Conservation (phyloP, 2,797 vertebrate genomes). For the Rhabdophis nuchalis region DNA sequence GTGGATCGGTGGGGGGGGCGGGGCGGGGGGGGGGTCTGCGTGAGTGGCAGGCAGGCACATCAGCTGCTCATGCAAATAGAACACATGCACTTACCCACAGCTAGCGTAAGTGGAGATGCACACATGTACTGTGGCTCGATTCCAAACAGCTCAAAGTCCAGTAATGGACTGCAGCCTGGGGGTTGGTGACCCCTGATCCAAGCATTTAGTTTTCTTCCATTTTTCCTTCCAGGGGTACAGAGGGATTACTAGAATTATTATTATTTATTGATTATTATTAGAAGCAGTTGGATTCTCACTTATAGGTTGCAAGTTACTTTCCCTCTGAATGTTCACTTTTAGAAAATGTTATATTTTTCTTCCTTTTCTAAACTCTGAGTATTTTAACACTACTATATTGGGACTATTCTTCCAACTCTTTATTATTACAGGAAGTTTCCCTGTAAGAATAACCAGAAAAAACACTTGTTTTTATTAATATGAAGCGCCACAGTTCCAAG, state of each 20-base stretch:
- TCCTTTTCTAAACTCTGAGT: background rate
- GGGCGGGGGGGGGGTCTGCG: too few species aligned
- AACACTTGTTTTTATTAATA: background rate
- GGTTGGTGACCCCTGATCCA: background rate
- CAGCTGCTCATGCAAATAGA: background rate
- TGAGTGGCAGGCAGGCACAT: too few species aligned
- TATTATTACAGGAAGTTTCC: background rate
- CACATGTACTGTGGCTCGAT: fast-evolving
- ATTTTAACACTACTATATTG: background rate
- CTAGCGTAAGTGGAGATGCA: background rate
- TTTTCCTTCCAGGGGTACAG: background rate
- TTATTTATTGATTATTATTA: too few species aligned
- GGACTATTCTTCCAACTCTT: background rate
- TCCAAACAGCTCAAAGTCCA: background rate
- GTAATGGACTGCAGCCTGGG: background rate
- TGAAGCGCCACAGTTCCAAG: background rate
- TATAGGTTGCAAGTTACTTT: background rate
- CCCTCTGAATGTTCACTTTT: background rate
- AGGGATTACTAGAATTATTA: too few species aligned
- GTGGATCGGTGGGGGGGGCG: too few species aligned
- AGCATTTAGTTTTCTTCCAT: background rate
- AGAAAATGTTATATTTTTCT: background rate
- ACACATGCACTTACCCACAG: background rate
- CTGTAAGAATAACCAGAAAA: background rate
- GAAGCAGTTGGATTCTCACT: background rate